Evolutionary conservation across 2,797 vertebrate genomes (phyloP), one percentile per base, ranked within the genome.

Genomic region (Eptatretus atami): DNA sequence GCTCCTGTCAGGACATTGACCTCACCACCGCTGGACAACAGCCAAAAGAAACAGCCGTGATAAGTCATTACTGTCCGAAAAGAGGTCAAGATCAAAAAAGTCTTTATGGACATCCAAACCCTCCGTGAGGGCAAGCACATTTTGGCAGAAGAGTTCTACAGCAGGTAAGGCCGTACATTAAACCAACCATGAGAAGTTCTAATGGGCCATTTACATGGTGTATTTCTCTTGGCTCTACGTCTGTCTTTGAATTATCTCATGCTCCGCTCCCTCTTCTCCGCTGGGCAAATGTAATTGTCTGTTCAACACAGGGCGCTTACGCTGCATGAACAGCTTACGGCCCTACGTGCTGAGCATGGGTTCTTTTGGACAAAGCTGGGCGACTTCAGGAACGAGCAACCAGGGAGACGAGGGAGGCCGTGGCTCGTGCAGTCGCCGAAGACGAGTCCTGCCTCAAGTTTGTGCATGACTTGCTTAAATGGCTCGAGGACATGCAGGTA

Each of bases 401-500:
- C 3, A 0, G 63, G 53, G 70, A 76, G 69, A 68, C 71, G 9
- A 67, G 73, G 1, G 67, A 67, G 6, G 54, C 69, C 0, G 0
- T 65, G 8, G 73, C 67, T 65, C 73, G 78, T 9, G 13, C 57
- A 1, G 69, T 73, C 9, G 75, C 74, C 0, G 82, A 85, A 65
- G 85, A 87, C 1, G 82, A 86, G 1, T 81, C 82, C 0, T 79
- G 85, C 0, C 74, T 87, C 64, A 79, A 80, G 66, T 95, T 94
- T 64, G 75, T 82, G 65, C 78, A 86, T 70, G 85, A 90, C 64
- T 77, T 96, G 53, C 73, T 92, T 69, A 77, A 76, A 60, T 95
- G 90, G 90, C 82, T 94, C 69, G 82, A 90, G 68, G 87, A 96
- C 72, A 93, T 84, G 75, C 88, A 95, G 81, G 87, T 92, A 65